Evolutionary conservation across 1,140 invertebrate species (phyloP).

Genomic region (Eulimnadia texana): DNA sequence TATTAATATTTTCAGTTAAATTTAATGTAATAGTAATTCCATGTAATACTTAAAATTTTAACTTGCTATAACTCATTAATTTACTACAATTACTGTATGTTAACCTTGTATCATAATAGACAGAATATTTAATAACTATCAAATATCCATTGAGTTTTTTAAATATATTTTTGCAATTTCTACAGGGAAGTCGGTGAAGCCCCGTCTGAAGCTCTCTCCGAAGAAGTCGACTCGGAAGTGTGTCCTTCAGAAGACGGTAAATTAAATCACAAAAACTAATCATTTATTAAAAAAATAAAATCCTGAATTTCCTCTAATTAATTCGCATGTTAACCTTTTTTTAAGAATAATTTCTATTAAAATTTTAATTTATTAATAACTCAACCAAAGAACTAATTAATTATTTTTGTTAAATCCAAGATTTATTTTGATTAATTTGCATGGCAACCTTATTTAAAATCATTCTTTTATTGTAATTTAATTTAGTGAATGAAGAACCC

Average conservation of each 20-base stretch:
- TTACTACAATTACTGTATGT: no score
- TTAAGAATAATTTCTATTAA: neutral
- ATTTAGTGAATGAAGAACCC: no score
- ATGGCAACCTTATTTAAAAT: slow-evolving; percentile 7
- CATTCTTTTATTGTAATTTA: slow-evolving; percentile 13
- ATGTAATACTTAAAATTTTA: no score
- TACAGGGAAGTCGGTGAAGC: slow-evolving; percentile 65
- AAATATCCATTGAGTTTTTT: no score
- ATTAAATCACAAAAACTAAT: slow-evolving; percentile 17
- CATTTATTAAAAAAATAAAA: slow-evolving; percentile 1
- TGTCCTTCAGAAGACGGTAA: slow-evolving; percentile 62
- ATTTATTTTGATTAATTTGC: slow-evolving; percentile 18
- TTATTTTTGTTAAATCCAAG: no score
- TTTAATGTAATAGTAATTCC: neutral
- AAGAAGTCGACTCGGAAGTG: slow-evolving; percentile 58
- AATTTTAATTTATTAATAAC: no score
- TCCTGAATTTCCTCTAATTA: slow-evolving; percentile 6
- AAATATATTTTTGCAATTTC: no score
- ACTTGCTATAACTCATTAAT: no score
- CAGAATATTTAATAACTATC: no score
- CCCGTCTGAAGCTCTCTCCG: slow-evolving; percentile 43
- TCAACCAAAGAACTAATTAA: slow-evolving; percentile 18
- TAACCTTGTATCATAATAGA: no score
- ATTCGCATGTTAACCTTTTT: neutral
- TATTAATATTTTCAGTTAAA: no score